Base-by-base conservation (phyloP, 35 echinoderm and acorn worm species). In the Holothuria glaberrima region DNA sequence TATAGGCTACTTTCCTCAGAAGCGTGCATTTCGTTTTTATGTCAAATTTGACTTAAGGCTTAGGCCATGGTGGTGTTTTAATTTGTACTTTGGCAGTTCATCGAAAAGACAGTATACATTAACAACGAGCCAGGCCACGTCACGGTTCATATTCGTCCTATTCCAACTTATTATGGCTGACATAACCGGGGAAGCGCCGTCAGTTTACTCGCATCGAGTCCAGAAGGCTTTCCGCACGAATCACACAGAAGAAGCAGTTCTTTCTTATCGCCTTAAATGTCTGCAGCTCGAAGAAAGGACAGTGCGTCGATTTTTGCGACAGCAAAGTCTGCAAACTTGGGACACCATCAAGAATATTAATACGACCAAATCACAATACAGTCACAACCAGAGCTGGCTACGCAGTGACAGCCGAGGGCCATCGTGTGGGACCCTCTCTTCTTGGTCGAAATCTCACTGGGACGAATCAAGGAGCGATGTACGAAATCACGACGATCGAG, bases 201-300 rank as follows among this genome's bases (percentile, higher is more conserved):
- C 80, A 5, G 80, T 84, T 20, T 84, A 58, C 31, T 84, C 80
- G 5, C 7, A 63, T 5, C 80, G 80, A 58, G 80, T 84, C 20
- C 80, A 84, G 57, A 84, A 84, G 57, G 80, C 80, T 6, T 84
- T 84, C 30, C 80, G 80, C 19, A 31, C 19, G 16, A 84, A 84
- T 46, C 5, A 38, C 1, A 58, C 58, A 63, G 80, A 84, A 54
- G 80, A 57, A 22, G 59, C 59, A 13, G 52, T 22, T 14, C 80
- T 84, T 17, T 84, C 80, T 17, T 84, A 59, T 41, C 52, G 80
- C 20, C 30, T 84, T 13, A 61, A 62, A 61, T 61, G 80, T 41
- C 57, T 84, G 56, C 80, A 84, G 58, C 31, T 84, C n/a, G 80
- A 84, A 54, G 80, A 84, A 84, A 25, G 21, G 56, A 61, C 80